Evolutionary conservation across 2,113 vertebrate genomes (phyloP), one percentile per base, ranked within the genome.

Genomic region (Egretta garzetta): DNA sequence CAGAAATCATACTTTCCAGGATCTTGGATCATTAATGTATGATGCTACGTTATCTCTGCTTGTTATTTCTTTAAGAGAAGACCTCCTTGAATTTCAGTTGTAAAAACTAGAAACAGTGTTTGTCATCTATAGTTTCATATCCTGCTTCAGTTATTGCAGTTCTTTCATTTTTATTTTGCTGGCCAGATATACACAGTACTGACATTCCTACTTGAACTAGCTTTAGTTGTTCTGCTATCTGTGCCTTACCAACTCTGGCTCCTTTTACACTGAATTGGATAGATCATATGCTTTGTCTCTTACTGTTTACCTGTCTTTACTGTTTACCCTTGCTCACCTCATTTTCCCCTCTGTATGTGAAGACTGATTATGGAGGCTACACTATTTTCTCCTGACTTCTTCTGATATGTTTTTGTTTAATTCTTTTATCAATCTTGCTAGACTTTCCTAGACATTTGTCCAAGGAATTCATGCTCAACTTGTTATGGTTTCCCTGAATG

Each of bases 11-110:
- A 32, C 23, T 77, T 79, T n/a, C 20, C 47, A 39, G 62, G 28
- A 12, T 58, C 27, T 28, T 77, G 35, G 5, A 0, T 84, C 28
- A 45, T 59, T 82, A 80, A 24, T 0, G 0, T 59, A 37, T 28
- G 59, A 28, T 74, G 56, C 56, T 71, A 3, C 23, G 0, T 67
- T 80, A 27, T 30, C 45, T 91, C 64, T 55, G 39, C 37, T 23
- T 55, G 62, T 41, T 37, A 23, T 49, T 94, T 91, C 2, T 1
- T 37, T 41, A 60, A 82, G 39, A n/a, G 41, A 71, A 32, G 2
- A 80, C 50, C 59, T 58, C n/a, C 23, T 55, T 94, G 73, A 55
- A 71, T 90, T 85, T 92, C 37, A 56, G 8, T 75, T 15, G 28
- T 50, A 81, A 71, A 67, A 74, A 9, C 45, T 62, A 58, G 35